Percentiles rank a stretch among this genome's conserved stretches.
Evolutionary conservation across 2,113 vertebrate genomes (phyloP).

Genomic region (Microcebus tavaratra): DNA sequence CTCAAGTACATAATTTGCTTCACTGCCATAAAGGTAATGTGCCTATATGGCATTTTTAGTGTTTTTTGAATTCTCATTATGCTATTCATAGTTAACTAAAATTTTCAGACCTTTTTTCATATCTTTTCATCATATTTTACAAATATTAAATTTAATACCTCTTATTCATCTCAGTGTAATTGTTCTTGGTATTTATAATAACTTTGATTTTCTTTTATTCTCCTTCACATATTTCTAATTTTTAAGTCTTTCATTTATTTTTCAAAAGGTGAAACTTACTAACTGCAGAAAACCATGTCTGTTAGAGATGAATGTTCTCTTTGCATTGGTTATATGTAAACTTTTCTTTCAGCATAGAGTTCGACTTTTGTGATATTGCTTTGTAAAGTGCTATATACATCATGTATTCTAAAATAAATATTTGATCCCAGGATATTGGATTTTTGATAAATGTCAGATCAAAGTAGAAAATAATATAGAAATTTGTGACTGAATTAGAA

Average conservation of each 20-base stretch:
- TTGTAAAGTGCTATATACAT: slow-evolving; percentile 45
- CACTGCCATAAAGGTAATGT: neutral
- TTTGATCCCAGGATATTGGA: slow-evolving; percentile 55
- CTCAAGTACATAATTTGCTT: neutral
- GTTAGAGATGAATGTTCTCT: neutral
- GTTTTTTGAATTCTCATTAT: neutral
- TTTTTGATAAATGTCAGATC: slow-evolving; percentile 66
- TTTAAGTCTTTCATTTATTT: slow-evolving; percentile 20
- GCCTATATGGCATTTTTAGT: neutral
- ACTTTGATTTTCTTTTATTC: neutral
- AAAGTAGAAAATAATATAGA: slow-evolving; percentile 56
- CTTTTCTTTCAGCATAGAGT: slow-evolving; percentile 16
- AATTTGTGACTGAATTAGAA: slow-evolving; percentile 38
- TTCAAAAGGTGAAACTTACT: neutral
- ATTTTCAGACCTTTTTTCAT: neutral
- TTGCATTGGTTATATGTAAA: neutral
- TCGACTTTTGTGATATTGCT: slow-evolving; percentile 55
- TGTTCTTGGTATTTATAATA: neutral
- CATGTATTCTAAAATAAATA: slow-evolving; percentile 66
- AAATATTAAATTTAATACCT: neutral
- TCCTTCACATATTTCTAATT: neutral
- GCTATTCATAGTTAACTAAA: neutral
- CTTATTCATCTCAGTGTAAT: neutral
- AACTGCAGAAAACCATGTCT: neutral
- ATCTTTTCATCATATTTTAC: neutral